Evolutionary conservation across 2,888 invertebrate species (phyloP).

Genomic region (Acanthoscelides obtectus): DNA sequence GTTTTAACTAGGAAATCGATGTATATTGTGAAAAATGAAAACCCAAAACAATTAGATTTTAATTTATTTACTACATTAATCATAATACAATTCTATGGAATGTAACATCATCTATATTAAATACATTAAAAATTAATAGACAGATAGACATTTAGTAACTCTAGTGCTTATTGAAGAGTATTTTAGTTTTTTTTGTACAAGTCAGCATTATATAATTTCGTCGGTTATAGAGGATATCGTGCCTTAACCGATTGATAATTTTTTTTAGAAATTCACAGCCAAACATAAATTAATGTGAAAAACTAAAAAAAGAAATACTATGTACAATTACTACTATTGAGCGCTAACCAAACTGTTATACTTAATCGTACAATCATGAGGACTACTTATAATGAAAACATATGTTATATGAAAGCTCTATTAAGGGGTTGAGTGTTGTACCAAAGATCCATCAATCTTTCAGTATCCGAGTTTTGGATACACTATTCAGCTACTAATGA

Average conservation of each 20-base stretch:
- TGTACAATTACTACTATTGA: background rate
- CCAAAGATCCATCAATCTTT: too few relatives aligned
- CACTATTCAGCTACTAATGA: too few relatives aligned
- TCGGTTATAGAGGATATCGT: background rate
- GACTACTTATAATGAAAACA: too few relatives aligned
- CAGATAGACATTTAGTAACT: slow-evolving; percentile 7
- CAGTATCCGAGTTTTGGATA: too few relatives aligned
- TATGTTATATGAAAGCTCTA: background rate
- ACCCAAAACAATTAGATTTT: too few relatives aligned
- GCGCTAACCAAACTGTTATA: too few relatives aligned
- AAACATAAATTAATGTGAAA: slow-evolving; percentile 33
- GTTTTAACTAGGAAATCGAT: too few relatives aligned
- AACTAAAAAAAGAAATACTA: background rate
- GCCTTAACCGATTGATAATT: slow-evolving; percentile 10
- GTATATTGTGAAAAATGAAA: too few relatives aligned
- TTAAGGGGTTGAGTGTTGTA: too few relatives aligned
- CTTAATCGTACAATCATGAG: background rate
- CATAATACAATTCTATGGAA: slow-evolving; percentile 17
- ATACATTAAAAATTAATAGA: slow-evolving; percentile 4
- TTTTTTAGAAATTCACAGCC: slow-evolving; percentile 36
- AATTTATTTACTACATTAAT: slow-evolving; percentile 14
- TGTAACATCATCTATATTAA: slow-evolving; percentile 12
- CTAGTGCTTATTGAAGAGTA: slow-evolving; percentile 1
- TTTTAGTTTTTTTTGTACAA: slow-evolving; percentile 11
- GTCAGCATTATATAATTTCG: slow-evolving; percentile 4